Percentiles rank a stretch among this genome's conserved stretches.
Evolutionary conservation across 2,113 vertebrate species (phyloP).

Genomic region (Eptesicus fuscus): DNA sequence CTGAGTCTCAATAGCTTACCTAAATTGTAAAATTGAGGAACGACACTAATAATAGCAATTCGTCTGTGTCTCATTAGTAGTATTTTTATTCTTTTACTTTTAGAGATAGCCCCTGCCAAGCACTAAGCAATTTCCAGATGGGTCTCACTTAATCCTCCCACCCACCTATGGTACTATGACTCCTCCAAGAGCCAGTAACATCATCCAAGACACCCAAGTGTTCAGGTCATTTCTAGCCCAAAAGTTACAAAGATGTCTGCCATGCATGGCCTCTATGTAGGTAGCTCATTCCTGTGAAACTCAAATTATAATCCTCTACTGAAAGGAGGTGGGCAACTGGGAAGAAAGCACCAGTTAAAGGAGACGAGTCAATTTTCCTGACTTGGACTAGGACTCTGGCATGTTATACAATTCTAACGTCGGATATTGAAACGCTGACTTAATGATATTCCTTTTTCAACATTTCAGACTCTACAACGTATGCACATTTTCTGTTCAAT

Average conservation of each 20-base stretch:
- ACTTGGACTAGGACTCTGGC: background rate
- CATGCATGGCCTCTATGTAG: background rate
- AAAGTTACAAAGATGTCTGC: background rate
- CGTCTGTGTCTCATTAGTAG: background rate
- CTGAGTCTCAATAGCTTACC: background rate
- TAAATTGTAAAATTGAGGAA: background rate
- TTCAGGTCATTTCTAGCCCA: background rate
- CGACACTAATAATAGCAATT: background rate
- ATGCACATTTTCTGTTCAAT: constrained; percentile 98
- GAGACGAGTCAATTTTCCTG: background rate
- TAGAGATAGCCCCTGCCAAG: background rate
- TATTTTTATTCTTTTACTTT: background rate
- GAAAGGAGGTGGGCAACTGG: background rate
- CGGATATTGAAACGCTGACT: background rate
- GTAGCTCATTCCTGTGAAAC: background rate
- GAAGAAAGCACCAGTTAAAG: background rate
- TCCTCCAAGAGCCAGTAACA: too few species aligned
- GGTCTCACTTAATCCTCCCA: background rate
- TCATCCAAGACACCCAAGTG: background rate
- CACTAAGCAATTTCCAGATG: background rate
- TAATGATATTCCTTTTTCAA: constrained; percentile 53
- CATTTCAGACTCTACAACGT: constrained; percentile 94
- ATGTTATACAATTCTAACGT: fast-evolving
- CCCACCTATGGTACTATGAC: background rate
- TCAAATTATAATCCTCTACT: background rate